These are phyloP conservation scores for Cheilosia soror DNA, from an alignment of 2,888 invertebrate species.

Conservation along the genomic window DNA sequence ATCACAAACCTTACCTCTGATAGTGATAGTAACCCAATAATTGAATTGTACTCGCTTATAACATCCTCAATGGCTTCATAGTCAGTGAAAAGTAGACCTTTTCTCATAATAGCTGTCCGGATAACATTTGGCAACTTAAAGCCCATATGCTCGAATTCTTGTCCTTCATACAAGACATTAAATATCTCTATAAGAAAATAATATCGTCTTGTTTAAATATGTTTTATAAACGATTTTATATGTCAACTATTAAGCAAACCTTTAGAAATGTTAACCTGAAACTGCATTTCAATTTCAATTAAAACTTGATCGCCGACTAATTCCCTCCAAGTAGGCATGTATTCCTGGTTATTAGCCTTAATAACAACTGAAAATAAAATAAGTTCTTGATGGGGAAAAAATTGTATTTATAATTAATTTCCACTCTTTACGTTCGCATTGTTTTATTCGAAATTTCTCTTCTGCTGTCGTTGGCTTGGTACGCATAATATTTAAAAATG, in stretches of 20 bases:
- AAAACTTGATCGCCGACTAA: conserved; percentile 88
- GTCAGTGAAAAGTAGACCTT: conserved; percentile 86
- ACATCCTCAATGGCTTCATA: conserved; percentile 86
- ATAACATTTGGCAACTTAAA: conserved; percentile 85
- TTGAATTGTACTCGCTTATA: conserved; percentile 87
- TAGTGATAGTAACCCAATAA: conserved; percentile 87
- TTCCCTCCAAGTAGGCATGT: conserved; percentile 87
- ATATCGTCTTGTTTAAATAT: too few species aligned
- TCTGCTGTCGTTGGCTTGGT: conserved; percentile 77
- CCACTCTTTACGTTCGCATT: conserved; percentile 80
- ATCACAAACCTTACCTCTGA: conserved; percentile 86
- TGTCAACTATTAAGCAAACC: conserved; percentile 11
- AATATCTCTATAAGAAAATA: conserved; percentile 85
- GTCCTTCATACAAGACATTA: conserved; percentile 89
- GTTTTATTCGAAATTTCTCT: conserved; percentile 78
- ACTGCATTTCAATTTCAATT: conserved; percentile 88
- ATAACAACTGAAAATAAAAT: conserved; percentile 79
- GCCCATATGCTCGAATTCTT: conserved; percentile 89
- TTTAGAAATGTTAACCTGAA: conserved; percentile 86
- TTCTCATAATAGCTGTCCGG: conserved; percentile 85
- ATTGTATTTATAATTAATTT: neutral
- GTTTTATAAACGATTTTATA: neutral
- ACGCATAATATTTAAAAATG: conserved; percentile 77
- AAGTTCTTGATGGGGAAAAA: too few species aligned
- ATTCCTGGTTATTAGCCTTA: conserved; percentile 79